These are phyloP conservation scores for Sinocyclocheilus maitianheensis DNA, from an alignment of 2,113 vertebrate species.

Conservation along the genomic window DNA sequence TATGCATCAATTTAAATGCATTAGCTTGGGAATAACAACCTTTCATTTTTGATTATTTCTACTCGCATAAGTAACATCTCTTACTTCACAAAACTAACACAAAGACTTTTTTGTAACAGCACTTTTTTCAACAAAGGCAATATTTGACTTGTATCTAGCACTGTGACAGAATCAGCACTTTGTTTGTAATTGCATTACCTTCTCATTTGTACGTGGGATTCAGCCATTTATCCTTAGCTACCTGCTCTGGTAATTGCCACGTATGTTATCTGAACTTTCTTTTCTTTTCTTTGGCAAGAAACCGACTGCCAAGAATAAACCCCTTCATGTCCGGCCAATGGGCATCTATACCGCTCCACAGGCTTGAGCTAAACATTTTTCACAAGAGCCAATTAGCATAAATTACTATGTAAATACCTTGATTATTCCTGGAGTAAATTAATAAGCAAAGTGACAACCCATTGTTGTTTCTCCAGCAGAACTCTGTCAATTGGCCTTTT, in stretches of 20 bases:
- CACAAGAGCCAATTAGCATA: conserved; percentile 56
- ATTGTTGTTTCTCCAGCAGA: conserved; percentile 43
- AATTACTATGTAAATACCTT: conserved; percentile 60
- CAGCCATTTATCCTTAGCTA: background rate
- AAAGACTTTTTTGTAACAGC: background rate
- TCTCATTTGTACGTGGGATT: background rate
- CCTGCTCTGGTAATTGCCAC: conserved; percentile 7
- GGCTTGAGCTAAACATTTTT: conserved; percentile 55
- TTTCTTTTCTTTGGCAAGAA: conserved; percentile 29
- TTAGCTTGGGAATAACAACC: background rate
- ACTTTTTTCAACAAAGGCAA: background rate
- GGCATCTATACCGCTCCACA: background rate
- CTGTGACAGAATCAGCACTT: conserved; percentile 6
- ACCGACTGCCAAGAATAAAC: background rate
- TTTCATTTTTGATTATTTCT: background rate
- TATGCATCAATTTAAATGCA: background rate
- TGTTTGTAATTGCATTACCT: background rate
- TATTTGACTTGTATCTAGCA: background rate
- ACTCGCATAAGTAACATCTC: background rate
- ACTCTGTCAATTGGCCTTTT: conserved; percentile 50
- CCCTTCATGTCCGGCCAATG: background rate
- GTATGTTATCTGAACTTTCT: conserved; percentile 8
- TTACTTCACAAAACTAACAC: background rate
- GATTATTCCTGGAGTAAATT: conserved; percentile 58
- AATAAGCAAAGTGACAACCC: conserved; percentile 46